Evolutionary conservation across 2,113 vertebrate genomes (phyloP), one percentile per base, ranked within the genome.

Genomic region (Plotosus lineatus): DNA sequence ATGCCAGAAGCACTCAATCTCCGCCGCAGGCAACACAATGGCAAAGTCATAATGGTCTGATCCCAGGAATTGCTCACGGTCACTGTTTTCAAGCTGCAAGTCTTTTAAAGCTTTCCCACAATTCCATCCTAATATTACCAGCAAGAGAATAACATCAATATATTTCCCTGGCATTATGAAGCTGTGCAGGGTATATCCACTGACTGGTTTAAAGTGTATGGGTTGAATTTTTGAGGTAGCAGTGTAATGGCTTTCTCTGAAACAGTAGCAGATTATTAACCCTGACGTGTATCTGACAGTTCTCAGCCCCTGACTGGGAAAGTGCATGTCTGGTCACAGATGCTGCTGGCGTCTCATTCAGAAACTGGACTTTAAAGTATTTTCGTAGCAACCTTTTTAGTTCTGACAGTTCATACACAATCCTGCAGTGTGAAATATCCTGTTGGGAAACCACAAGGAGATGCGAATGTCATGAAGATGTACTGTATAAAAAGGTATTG

Each of bases 1-100:
- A 85, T 99, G 97, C 96, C 96, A 98, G 92, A 97, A 95, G 42
- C 97, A 99, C 80, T 98, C 95, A 0, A 85, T 23, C 0, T 80
- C 83, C 0, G 91, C 85, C 0, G 94, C 94, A 0, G 82, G 84
- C 31, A 99, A 26, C 31, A 97, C 75, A 0, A 98, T 6, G 0
- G 96, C 92, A 0, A 99, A 98, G 86, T 99, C 94, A 0, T 97
- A 95, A 75, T 93, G 95, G 63, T 97, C 94, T 0, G 92, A 86
- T 0, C 92, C 95, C 0, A 77, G 93, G 86, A 95, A 95, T 46
- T 92, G 87, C 2, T 92, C 87, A 87, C 95, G 94, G 61, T 93
- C 89, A 0, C 88, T 53, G 0, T 90, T 80, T 2, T 77, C 44
- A 0, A 87, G 83, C 3, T 86, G 81, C 0, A 85, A 87, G 55